Percentiles rank a stretch among this genome's conserved stretches.
Conservation (phyloP, 2,113 vertebrate genomes). For the Oreocharis arfaki region DNA sequence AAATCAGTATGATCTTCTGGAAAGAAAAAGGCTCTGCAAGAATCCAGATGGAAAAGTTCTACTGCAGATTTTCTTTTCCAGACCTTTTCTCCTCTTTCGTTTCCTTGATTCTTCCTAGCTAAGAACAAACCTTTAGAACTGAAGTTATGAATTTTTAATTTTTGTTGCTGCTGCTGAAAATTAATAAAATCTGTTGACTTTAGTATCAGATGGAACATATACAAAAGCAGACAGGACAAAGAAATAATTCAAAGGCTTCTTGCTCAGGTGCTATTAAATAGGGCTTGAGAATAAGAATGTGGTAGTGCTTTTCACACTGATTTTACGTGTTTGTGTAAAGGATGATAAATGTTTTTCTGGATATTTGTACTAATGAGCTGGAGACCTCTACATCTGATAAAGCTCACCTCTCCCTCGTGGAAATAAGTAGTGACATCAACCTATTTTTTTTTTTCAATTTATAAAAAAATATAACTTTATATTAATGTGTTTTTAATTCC, state of each 20-base stretch:
- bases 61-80: neutral
- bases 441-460: neutral
- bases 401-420: neutral
- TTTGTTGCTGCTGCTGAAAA: slow-evolving; percentile 28
- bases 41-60: neutral
- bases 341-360: neutral
- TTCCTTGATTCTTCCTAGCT: neutral
- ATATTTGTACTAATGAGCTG: neutral
- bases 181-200: neutral
- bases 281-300: neutral
- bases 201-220: neutral
- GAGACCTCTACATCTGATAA: neutral
- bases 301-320: neutral
- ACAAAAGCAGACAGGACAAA: neutral
- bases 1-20: neutral
- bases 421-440: neutral
- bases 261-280: neutral
- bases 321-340: neutral
- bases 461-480: neutral
- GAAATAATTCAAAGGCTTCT: neutral
- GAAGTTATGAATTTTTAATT: slow-evolving; percentile 17
- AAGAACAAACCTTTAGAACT: slow-evolving; percentile 28
- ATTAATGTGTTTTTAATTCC: neutral
- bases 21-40: neutral
- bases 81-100: neutral